These are phyloP conservation scores for Theristus sp. DNA, from an alignment of 2,888 invertebrate genomes.

Conservation along the genomic window DNA sequence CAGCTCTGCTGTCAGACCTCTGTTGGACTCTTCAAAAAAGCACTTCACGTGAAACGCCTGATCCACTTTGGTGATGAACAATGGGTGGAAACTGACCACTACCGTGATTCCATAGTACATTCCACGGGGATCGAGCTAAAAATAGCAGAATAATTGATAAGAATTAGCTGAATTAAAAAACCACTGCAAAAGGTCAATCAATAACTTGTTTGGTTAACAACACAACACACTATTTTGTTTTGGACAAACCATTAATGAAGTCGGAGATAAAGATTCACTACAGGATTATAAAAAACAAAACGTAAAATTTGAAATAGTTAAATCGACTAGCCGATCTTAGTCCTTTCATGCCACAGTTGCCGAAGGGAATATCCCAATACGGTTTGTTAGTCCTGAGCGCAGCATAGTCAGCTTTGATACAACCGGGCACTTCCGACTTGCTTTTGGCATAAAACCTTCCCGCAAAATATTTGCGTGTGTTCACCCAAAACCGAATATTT, in stretches of 20 bases:
- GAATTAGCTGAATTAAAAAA: not conserved
- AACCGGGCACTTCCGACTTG: constrained; percentile 20
- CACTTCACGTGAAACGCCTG: constrained; percentile 30
- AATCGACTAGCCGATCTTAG: constrained; percentile 27
- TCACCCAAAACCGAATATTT: constrained; percentile 23
- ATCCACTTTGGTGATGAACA: constrained; percentile 29
- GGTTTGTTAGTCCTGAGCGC: constrained; percentile 22
- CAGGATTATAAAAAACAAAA: not conserved
- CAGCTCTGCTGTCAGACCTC: constrained; percentile 26
- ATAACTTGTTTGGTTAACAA: not conserved
- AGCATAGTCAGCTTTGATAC: constrained; percentile 22
- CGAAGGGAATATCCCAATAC: constrained; percentile 22
- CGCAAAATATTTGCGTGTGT: constrained; percentile 24
- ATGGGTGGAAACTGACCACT: constrained; percentile 27
- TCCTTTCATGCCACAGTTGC: constrained; percentile 25
- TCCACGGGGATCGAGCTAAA: constrained; percentile 26
- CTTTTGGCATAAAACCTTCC: constrained; percentile 29
- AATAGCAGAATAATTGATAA: not conserved
- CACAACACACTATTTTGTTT: not conserved
- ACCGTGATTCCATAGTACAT: constrained; percentile 30
- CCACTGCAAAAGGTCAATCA: not conserved
- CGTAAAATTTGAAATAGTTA: too few species aligned
- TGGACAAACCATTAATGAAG: not conserved
- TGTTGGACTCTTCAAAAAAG: constrained; percentile 28
- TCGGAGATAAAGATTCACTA: not conserved